Evolutionary conservation across 2,113 vertebrate genomes (phyloP), one percentile per base, ranked within the genome.

Genomic region (Pseudorectes ferrugineus): DNA sequence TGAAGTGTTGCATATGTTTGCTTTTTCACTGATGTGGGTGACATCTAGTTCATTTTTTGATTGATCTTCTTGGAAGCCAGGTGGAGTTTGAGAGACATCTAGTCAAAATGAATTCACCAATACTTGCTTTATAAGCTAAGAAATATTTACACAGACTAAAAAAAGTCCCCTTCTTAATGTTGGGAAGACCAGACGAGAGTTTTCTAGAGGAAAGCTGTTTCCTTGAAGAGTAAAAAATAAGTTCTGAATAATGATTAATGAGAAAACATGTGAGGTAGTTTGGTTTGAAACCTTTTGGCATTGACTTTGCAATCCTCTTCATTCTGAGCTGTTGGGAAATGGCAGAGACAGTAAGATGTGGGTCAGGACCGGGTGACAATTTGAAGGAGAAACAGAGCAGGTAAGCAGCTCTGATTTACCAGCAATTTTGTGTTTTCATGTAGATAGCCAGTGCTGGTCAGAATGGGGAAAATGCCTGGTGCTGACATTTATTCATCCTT

Each of bases 41-140:
- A 89, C 62, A 66, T 61, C 29, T 76, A 58, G 65, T 92, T 94
- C 21, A 76, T 72, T 95, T 77, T 94, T 79, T 89, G 57, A 85
- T 80, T 96, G 77, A 89, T 93, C 38, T 68, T 4, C 61, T 82
- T 66, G 33, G 62, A 89, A 87, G 29, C 33, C 58, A 72, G 33
- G 62, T 91, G 26, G 54, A 85, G 33, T 88, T 79, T 93, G 71
- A 93, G 51, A 91, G 74, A 51, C 19, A 43, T 36, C 54, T 94
- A 62, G 73, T 87, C 91, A 80, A 72, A 90, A 70, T 54, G 4
- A 35, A 36, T 85, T 91, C 9, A 79, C 73, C 70, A 59, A 80
- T 76, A 88, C 38, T 70, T 91, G 22, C 76, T 88, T 70, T 46
- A 54, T 84, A 92, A 93, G 15, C 40, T 80, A 74, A 83, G 38